Percentiles rank a stretch among this genome's conserved stretches.
These are phyloP conservation scores for Sitobion miscanthi DNA, from an alignment of 1,140 invertebrate species.

Conservation along the genomic window DNA sequence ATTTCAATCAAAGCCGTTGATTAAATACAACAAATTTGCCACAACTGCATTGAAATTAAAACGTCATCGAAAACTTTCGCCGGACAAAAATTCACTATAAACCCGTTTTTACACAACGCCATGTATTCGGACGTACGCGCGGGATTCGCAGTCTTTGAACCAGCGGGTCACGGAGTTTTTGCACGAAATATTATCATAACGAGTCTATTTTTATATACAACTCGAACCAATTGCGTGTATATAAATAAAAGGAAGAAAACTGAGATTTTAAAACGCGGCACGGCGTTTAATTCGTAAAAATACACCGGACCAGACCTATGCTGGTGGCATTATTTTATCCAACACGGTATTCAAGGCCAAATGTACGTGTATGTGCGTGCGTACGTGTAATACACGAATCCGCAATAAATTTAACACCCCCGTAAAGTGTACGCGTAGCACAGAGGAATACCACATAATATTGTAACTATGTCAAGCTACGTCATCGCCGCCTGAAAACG, in stretches of 20 bases:
- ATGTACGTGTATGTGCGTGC: not conserved
- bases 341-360: conserved; percentile 19
- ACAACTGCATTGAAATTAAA: not conserved
- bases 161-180: not conserved
- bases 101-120: not conserved
- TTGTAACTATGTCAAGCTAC: conserved; percentile 21
- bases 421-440: conserved; percentile 8
- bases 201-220: conserved; percentile 16
- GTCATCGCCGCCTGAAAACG: conserved; percentile 17
- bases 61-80: not conserved
- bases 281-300: conserved; percentile 20
- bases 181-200: conserved; percentile 2
- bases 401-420: conserved; percentile 51
- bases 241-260: conserved; percentile 28
- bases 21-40: not conserved
- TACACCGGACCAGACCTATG: not conserved
- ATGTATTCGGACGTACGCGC: not conserved
- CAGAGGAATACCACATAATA: not conserved
- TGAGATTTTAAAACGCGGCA: not conserved
- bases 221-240: not conserved
- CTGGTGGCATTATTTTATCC: not conserved
- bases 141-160: not conserved
- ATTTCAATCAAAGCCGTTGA: not conserved
- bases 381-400: not conserved
- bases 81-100: not conserved